Percentiles rank a stretch among this genome's conserved stretches.
Evolutionary conservation across 1,140 invertebrate species (phyloP).

Genomic region (Anoplophora glabripennis): DNA sequence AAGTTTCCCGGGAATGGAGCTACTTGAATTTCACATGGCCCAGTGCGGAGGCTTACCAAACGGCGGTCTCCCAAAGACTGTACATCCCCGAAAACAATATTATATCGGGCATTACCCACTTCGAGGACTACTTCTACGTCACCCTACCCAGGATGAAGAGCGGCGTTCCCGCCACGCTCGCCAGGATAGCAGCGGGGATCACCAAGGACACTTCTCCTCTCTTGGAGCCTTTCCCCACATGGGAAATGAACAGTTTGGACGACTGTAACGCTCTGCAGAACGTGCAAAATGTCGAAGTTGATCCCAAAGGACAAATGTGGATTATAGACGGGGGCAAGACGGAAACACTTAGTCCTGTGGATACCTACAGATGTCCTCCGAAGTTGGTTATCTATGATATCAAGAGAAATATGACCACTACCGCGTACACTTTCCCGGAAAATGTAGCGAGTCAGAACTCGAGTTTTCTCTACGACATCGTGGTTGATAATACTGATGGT

Average conservation of each 20-base stretch:
- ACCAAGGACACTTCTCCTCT: constrained; percentile 56
- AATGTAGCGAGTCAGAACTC: constrained; percentile 52
- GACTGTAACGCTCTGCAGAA: constrained; percentile 65
- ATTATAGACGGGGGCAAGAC: constrained; percentile 65
- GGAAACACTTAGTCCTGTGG: constrained; percentile 38
- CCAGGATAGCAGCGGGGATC: constrained; percentile 52
- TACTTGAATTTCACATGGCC: constrained; percentile 46
- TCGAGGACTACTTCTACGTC: constrained; percentile 61
- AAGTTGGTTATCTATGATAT: constrained; percentile 66
- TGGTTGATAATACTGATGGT: constrained; percentile 63
- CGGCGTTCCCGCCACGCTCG: constrained; percentile 66
- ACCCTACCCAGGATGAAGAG: constrained; percentile 62
- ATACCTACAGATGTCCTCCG: constrained; percentile 56
- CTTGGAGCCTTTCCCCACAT: constrained; percentile 66
- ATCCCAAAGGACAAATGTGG: constrained; percentile 66
- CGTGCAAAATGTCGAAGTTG: constrained; percentile 69
- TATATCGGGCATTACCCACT: constrained; percentile 61
- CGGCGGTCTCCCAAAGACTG: constrained; percentile 49
- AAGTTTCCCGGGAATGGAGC: constrained; percentile 43
- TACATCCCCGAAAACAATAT: constrained; percentile 63
- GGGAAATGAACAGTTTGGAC: constrained; percentile 62
- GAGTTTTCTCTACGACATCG: constrained; percentile 65
- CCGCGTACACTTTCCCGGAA: constrained; percentile 57
- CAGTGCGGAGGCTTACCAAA: constrained; percentile 19
- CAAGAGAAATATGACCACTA: constrained; percentile 51